Evolutionary conservation across 2,113 vertebrate genomes (phyloP), one percentile per base, ranked within the genome.

Genomic region (Cyprinodon brontotheroides): DNA sequence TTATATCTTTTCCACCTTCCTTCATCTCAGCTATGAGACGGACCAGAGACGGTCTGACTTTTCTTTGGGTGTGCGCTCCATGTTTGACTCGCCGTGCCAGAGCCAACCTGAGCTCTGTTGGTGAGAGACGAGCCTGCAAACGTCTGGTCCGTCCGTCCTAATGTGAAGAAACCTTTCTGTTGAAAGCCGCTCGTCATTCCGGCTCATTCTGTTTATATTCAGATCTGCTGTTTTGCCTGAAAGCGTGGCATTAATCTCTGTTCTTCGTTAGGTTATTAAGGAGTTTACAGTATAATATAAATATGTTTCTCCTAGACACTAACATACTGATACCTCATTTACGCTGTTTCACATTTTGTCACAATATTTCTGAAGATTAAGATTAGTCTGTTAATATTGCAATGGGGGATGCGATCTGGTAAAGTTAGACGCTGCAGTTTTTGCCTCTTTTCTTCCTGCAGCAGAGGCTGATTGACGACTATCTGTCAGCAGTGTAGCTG

Each of bases 71-170:
- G 17, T 15, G n/a, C 13, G 59, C 71, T 1, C 57, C 57, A 0
- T 20, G 75, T 89, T 83, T 64, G 76, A 86, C 78, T 41, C 64
- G 10, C 60, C 63, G 65, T 76, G 63, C 75, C 80, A 61, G 11
- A 45, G 63, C 78, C 77, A 60, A 2, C 79, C 77, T 77, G 65
- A 65, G 22, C 57, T 77, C 60, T 17, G 53, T 75, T 61, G 84
- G 65, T 79, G 84, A 85, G 43, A 72, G 86, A 87, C 11, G 0
- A 78, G 68, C 43, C 40, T 86, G 74, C 80, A 83, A 69, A 63
- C 13, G 57, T 77, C 64, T n/a, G 1, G 22, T 50, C 14, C 0
- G 17, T 75, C 79, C 69, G 36, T 78, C 29, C 76, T 38, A 2
- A 4, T 48, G 20, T 74, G 41, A 76, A 50, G 36, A 65, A 47